phyloP scores from a whole-genome alignment of 2,888 invertebrate species.

The Brachycybe producta region DNA sequence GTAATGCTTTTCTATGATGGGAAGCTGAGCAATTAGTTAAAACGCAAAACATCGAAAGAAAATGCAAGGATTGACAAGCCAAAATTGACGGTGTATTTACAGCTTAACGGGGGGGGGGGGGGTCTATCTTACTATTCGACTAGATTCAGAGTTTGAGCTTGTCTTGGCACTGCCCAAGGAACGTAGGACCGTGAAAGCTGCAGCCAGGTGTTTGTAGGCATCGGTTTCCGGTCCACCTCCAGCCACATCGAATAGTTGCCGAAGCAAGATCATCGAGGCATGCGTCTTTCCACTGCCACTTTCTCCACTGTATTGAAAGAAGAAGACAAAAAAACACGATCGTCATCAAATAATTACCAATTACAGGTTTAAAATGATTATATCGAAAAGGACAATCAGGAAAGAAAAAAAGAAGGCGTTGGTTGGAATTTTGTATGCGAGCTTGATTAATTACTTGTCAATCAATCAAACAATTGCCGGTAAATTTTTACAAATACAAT shows the following conservation, averaged over 20 bases:
- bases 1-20: too few species aligned
- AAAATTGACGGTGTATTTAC: too few species aligned
- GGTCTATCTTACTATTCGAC: slow-evolving; percentile 72
- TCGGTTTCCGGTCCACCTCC: slow-evolving; percentile 91
- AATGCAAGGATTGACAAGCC: too few species aligned
- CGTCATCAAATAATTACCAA: too few species aligned
- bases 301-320: slow-evolving; percentile 42
- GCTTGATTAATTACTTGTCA: too few species aligned
- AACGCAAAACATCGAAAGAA: background rate
- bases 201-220: slow-evolving; percentile 88
- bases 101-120: background rate
- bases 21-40: background rate
- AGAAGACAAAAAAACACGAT: background rate
- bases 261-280: slow-evolving; percentile 75
- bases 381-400: too few species aligned
- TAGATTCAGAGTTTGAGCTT: slow-evolving; percentile 77
- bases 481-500: too few species aligned
- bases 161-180: slow-evolving; percentile 85
- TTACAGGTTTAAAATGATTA: too few species aligned
- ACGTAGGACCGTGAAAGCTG: slow-evolving; percentile 84
- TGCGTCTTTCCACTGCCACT: slow-evolving; percentile 91
- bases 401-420: too few species aligned
- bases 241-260: slow-evolving; percentile 83
- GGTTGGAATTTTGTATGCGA: too few species aligned
- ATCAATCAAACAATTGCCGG: too few species aligned